Evolutionary conservation across 2,113 vertebrate genomes (phyloP).

Genomic region (Spizaetus ornatus): DNA sequence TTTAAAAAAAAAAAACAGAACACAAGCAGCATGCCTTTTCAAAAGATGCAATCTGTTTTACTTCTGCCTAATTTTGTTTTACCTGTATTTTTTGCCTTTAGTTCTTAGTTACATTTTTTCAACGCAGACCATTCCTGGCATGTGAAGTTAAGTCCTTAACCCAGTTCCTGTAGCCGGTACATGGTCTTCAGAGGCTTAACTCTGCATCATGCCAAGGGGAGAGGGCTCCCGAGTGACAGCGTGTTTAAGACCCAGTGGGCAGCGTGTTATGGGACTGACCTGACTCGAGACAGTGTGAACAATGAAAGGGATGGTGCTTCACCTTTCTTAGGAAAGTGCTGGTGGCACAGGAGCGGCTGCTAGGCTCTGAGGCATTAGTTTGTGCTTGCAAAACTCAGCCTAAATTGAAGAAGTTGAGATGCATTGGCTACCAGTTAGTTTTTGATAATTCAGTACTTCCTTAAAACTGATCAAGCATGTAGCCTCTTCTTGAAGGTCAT

Average conservation of each 20-base stretch:
- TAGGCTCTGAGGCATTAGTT: background rate
- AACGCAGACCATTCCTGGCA: background rate
- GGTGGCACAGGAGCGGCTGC: background rate
- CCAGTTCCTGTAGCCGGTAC: background rate
- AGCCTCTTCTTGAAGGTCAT: constrained; percentile 28
- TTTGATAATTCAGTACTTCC: constrained; percentile 58
- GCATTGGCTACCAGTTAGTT: background rate
- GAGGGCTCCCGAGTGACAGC: background rate
- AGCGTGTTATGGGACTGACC: background rate
- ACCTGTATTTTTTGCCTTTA: background rate
- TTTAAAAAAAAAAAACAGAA: background rate
- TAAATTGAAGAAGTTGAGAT: background rate
- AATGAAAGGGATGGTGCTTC: background rate
- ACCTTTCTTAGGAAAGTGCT: background rate
- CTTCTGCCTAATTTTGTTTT: background rate
- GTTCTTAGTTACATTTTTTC: background rate
- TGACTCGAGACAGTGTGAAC: background rate
- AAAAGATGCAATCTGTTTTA: background rate
- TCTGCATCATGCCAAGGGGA: background rate
- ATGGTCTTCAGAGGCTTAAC: background rate
- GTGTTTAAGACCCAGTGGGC: background rate
- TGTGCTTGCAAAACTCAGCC: background rate
- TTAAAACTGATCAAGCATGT: constrained; percentile 62
- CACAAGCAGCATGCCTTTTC: background rate
- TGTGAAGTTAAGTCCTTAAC: background rate